Evolutionary conservation across 2,113 vertebrate species (phyloP).

Genomic region (Halcyon malimbica): DNA sequence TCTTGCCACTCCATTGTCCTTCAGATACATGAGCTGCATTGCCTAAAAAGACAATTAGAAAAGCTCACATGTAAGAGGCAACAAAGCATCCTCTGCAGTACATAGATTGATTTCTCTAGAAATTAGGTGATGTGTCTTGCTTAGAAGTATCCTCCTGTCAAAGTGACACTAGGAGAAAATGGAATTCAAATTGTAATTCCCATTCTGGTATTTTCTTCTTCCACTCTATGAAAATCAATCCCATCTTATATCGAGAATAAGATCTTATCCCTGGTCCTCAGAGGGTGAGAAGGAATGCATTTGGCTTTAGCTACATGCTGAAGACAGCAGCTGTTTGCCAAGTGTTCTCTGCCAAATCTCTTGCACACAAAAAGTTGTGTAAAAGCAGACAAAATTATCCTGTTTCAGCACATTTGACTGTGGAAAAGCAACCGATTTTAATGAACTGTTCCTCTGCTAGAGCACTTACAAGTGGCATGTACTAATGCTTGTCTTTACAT

Average conservation of each 20-base stretch:
- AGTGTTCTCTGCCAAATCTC: background rate
- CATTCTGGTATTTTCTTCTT: background rate
- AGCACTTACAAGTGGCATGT: background rate
- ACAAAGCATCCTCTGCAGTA: background rate
- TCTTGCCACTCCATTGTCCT: background rate
- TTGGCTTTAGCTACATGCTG: background rate
- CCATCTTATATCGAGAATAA: background rate
- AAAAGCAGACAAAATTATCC: conserved; percentile 1
- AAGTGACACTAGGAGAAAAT: background rate
- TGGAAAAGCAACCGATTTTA: background rate
- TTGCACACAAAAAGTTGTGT: background rate
- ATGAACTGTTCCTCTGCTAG: conserved; percentile 22
- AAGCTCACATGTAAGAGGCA: background rate
- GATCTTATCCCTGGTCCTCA: background rate
- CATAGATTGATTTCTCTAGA: background rate
- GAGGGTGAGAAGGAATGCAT: background rate
- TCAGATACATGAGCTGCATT: background rate
- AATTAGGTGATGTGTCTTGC: background rate
- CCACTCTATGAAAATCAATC: background rate
- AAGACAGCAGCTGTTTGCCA: background rate
- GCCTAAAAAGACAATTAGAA: background rate
- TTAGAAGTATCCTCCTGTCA: background rate
- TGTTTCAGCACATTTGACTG: background rate
- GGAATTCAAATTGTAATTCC: background rate
- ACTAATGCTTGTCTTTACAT: background rate